Base-by-base conservation (phyloP, 1,140 invertebrate species). In the Orius laevigatus region DNA sequence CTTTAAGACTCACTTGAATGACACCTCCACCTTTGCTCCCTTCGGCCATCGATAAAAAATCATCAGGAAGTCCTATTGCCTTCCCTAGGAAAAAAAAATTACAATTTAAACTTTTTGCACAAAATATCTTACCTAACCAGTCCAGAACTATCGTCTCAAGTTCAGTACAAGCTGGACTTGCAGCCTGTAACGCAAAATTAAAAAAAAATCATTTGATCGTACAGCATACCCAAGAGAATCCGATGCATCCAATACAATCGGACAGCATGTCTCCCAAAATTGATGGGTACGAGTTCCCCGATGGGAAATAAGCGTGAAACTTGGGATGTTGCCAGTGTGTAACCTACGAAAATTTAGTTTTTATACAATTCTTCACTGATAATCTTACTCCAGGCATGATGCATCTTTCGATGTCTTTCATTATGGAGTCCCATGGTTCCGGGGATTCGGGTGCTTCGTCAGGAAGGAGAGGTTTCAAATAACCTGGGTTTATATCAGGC, bases 301-400 rank as follows among this genome's bases (percentile, higher is more conserved):
- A 79, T 1, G 95, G 95, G 62, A 99, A 98, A 63, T 98, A 99
- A 0, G 95, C 95, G 64, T 98, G 94, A 66, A 99, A 98, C 43
- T 90, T 70, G 0, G 95, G 95, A 74, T 98, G 95, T 64, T 98
- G 92, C 95, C 95, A 99, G 64, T 98, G 92, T 0, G 94, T 98
- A 40, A 87, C 75, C 81, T 84, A 61, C 2, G 64, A 63, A 53
- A 47, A 43, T n/a, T 8, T 34, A 34, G 8, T 8, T 8, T 8
- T 34, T 34, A 8, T 34, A 34, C 8, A 34, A 34, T 8, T n/a
- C 8, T 34, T 34, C 33, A n/a, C 33, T 34, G 33, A 34, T 25
- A 25, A 38, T 38, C 48, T 55, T 48, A 85, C 75, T 77, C 95
- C 95, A 0, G 92, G 91, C 90, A 98, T 96, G 53, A 98, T 97